Evolutionary conservation across 2,888 invertebrate genomes (phyloP).

Genomic region (Synergus gifuensis): DNA sequence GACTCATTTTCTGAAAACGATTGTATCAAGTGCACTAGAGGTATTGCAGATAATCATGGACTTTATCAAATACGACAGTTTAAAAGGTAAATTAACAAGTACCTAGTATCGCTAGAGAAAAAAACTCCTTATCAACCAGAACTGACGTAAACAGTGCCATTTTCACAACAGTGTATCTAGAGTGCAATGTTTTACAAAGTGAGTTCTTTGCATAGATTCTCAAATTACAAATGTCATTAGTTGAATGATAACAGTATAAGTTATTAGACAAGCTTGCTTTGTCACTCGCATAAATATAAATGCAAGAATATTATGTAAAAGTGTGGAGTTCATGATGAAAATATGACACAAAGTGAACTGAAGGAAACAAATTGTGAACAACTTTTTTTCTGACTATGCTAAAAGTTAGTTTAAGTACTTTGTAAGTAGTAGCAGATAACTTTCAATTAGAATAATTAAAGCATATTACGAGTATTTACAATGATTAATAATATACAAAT

Average conservation of each 20-base stretch:
- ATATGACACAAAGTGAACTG: neutral
- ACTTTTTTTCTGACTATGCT: neutral
- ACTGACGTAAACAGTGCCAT: constrained; percentile 12
- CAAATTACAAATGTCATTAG: constrained; percentile 11
- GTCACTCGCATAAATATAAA: neutral
- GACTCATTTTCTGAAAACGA: neutral
- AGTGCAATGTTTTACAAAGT: constrained; percentile 7
- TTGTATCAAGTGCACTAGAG: neutral
- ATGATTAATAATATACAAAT: too few relatives aligned
- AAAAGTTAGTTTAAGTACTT: neutral
- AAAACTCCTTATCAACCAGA: constrained; percentile 27
- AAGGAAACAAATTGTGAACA: neutral
- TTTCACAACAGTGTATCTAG: neutral
- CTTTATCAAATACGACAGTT: constrained; percentile 12
- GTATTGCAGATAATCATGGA: constrained; percentile 10
- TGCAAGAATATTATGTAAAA: constrained; percentile 2
- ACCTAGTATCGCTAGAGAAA: neutral
- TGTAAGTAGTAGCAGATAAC: neutral
- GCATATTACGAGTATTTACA: neutral
- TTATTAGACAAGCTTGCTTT: constrained; percentile 9
- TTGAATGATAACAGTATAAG: neutral
- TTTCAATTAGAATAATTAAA: neutral
- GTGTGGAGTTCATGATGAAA: neutral
- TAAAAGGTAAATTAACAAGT: constrained; percentile 23
- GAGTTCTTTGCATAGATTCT: neutral